These are phyloP conservation scores for Petrolisthes manimaculis DNA, from an alignment of 2,888 invertebrate genomes.

Conservation along the genomic window DNA sequence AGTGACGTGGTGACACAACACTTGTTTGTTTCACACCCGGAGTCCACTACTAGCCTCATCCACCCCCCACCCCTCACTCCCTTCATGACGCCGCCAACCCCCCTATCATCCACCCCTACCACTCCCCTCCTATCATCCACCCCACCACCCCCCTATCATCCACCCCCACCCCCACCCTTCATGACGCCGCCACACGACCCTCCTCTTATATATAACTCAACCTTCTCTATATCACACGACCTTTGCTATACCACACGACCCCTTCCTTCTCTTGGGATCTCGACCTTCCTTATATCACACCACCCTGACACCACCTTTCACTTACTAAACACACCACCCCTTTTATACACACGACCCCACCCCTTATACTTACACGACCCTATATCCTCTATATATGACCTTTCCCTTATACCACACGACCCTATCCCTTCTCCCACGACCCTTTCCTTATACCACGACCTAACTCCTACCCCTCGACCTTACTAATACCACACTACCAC, in stretches of 20 bases:
- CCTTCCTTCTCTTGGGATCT: neutral
- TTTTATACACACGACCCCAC: neutral
- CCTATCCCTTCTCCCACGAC: neutral
- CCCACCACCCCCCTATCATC: no score
- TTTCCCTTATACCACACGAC: neutral
- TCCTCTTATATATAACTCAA: neutral
- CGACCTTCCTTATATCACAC: neutral
- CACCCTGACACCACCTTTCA: neutral
- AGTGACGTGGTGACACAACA: no score
- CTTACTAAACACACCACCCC: neutral
- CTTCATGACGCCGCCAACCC: no score
- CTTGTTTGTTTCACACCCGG: neutral
- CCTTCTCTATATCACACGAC: neutral
- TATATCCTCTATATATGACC: neutral
- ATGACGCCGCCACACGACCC: neutral
- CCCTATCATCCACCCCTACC: no score
- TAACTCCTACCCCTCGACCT: no score
- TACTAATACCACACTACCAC: no score
- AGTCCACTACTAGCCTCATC: neutral
- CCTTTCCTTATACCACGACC: neutral
- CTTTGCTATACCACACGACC: neutral
- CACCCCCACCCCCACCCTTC: neutral
- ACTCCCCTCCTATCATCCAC: neutral
- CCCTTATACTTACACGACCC: neutral
- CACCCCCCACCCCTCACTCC: neutral